Evolutionary conservation across 2,888 invertebrate genomes (phyloP).

Genomic region (Antheraea assamensis): DNA sequence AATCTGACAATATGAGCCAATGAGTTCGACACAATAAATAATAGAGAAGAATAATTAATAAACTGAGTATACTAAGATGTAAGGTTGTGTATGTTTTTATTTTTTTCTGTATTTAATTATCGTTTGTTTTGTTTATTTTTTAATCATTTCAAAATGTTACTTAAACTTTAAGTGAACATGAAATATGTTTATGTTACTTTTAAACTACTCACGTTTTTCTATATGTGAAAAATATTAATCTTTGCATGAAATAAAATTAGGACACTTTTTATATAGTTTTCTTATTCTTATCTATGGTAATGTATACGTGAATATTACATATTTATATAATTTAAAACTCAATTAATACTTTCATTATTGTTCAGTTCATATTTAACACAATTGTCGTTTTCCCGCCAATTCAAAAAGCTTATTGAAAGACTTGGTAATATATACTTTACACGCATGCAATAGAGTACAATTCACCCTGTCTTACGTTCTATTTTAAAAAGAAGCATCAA

Average conservation of each 20-base stretch:
- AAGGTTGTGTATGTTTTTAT: not conserved
- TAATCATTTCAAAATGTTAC: not conserved
- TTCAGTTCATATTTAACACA: not conserved
- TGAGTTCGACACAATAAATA: not conserved
- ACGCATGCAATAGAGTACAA: accelerated
- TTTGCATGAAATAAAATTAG: not conserved
- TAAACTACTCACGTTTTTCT: not conserved
- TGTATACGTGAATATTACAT: too few species aligned
- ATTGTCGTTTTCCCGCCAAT: slow-evolving; percentile 57
- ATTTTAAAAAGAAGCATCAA: slow-evolving; percentile 33
- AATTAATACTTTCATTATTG: not conserved
- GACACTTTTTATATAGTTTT: not conserved
- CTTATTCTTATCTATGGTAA: not conserved
- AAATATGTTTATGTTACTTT: not conserved
- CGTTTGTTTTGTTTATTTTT: not conserved
- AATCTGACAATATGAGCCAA: not conserved
- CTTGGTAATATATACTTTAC: slow-evolving; percentile 25
- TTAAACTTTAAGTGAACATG: not conserved
- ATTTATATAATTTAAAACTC: not conserved
- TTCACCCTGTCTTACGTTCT: slow-evolving; percentile 10
- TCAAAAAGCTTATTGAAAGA: slow-evolving; percentile 33
- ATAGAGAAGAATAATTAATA: not conserved
- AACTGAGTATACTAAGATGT: not conserved
- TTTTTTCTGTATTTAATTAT: not conserved
- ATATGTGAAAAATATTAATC: not conserved